These are phyloP conservation scores for Neomicropteryx cornuta DNA, from an alignment of 1,140 invertebrate genomes.

Conservation along the genomic window DNA sequence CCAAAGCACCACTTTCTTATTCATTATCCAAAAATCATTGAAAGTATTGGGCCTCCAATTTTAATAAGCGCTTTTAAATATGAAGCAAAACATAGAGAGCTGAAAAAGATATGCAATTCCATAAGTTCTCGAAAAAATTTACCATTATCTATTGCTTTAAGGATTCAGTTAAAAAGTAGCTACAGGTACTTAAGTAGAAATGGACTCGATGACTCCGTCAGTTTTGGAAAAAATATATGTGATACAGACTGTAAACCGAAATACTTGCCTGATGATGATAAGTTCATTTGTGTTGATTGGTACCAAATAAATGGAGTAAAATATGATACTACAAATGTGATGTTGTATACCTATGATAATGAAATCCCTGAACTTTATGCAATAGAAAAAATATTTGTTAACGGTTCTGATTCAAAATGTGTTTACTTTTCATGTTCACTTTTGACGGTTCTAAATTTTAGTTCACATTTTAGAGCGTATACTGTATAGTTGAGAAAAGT, in stretches of 20 bases:
- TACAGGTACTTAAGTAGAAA: conserved; percentile 1
- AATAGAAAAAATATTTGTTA: no score
- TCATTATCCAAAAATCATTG: conserved; percentile 17
- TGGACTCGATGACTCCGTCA: background rate
- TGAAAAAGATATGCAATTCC: conserved; percentile 15
- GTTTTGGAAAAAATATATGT: background rate
- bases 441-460: no score
- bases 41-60: conserved; percentile 13
- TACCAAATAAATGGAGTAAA: no score
- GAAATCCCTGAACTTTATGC: no score
- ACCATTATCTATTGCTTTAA: conserved; percentile 11
- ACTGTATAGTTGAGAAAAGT: no score
- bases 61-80: conserved; percentile 16
- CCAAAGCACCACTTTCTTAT: conserved; percentile 19
- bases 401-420: no score
- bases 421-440: no score
- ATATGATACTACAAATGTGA: no score
- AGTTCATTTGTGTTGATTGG: no score
- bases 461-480: no score
- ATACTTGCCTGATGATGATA: no score
- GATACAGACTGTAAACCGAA: background rate
- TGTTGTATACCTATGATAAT: no score
- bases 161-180: conserved; percentile 14
- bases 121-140: conserved; percentile 15
- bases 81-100: conserved; percentile 19